Percentiles rank a stretch among this genome's conserved stretches.
These are phyloP conservation scores for Mnemiopsis leidyi DNA, from an alignment of 37 sponge, comb jelly and placozoan genomes.

Conservation along the genomic window DNA sequence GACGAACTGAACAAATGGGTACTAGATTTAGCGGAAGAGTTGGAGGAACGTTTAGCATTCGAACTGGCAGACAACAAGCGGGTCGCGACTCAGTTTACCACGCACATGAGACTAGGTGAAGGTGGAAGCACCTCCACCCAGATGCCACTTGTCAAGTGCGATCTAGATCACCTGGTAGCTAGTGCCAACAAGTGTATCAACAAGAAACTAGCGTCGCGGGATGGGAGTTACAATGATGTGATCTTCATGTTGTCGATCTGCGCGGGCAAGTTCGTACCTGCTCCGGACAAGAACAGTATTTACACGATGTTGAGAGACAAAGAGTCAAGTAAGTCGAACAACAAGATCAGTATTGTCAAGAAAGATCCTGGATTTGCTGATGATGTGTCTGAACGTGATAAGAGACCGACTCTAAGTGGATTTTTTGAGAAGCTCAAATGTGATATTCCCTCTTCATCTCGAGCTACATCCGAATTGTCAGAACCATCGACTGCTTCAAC, in stretches of 20 bases:
- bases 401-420: conserved; percentile 26
- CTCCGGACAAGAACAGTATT: conserved; percentile 32
- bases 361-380: neutral
- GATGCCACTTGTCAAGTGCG: conserved; percentile 37
- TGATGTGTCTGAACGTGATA: neutral
- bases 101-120: neutral
- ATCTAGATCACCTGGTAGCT: neutral
- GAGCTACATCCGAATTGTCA: neutral
- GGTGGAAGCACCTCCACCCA: conserved; percentile 25
- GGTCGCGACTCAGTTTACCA: conserved; percentile 32
- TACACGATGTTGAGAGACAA: conserved; percentile 17
- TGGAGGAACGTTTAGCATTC: conserved; percentile 44
- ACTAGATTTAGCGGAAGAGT: neutral
- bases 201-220: neutral
- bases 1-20: conserved; percentile 42
- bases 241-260: conserved; percentile 14
- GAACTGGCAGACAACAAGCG: conserved; percentile 41
- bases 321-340: neutral
- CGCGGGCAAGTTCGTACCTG: conserved; percentile 43
- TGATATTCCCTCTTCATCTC: neutral
- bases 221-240: neutral
- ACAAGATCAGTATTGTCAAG: neutral
- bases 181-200: conserved; percentile 41
- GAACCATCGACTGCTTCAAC: neutral
- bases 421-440: neutral